These are phyloP conservation scores for Alfaro cultratus DNA, from an alignment of 2,797 vertebrate genomes.

Conservation along the genomic window DNA sequence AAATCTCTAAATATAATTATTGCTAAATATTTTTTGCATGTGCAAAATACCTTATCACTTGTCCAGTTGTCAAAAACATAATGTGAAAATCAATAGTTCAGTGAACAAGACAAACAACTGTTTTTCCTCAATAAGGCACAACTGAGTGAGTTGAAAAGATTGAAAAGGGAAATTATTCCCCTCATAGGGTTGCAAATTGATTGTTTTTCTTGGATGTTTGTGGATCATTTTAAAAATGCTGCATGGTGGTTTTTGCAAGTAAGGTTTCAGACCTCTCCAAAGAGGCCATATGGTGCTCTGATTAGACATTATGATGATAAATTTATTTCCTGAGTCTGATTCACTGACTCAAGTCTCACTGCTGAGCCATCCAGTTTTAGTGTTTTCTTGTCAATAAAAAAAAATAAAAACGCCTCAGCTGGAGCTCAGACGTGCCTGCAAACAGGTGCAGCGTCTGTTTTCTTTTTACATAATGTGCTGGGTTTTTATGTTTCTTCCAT, in stretches of 20 bases:
- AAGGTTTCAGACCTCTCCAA: constrained; percentile 30
- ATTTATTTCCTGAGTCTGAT: constrained; percentile 39
- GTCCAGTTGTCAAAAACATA: constrained; percentile 18
- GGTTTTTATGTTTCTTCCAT: constrained; percentile 21
- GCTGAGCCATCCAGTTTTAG: constrained; percentile 16
- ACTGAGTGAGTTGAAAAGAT: constrained; percentile 4
- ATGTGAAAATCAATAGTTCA: constrained; percentile 26
- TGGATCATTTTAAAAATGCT: constrained; percentile 11
- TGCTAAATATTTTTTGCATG: background rate
- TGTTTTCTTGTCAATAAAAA: constrained; percentile 13
- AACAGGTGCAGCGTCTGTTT: constrained; percentile 8
- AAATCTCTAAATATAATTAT: constrained; percentile 1
- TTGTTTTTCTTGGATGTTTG: constrained; percentile 45
- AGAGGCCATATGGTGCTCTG: constrained; percentile 27
- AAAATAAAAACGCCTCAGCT: constrained; percentile 9
- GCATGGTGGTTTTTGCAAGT: constrained; percentile 38
- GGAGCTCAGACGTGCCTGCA: constrained; percentile 10
- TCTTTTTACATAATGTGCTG: constrained; percentile 9
- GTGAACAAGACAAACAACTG: constrained; percentile 22
- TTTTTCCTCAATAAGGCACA: constrained; percentile 38
- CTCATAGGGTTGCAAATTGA: constrained; percentile 18
- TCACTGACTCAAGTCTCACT: constrained; percentile 40
- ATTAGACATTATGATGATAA: constrained; percentile 51
- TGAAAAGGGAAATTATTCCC: constrained; percentile 26
- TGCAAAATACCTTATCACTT: background rate